Percentiles rank a stretch among this genome's conserved stretches.
These are phyloP conservation scores for Acheta domesticus DNA, from an alignment of 2,888 invertebrate genomes.

Conservation along the genomic window DNA sequence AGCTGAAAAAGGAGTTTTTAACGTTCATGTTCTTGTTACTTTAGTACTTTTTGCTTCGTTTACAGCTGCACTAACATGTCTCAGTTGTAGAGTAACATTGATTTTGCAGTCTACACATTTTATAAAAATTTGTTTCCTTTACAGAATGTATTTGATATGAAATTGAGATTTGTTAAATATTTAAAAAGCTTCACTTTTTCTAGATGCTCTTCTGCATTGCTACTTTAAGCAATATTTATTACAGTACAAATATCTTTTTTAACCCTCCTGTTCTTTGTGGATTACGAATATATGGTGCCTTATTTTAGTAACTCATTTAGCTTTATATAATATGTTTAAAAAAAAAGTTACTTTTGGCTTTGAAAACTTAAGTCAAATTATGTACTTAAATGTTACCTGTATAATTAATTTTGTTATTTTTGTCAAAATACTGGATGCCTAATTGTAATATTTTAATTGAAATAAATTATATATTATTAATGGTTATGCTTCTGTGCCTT, in stretches of 20 bases:
- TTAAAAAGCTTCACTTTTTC: background rate
- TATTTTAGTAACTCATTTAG: background rate
- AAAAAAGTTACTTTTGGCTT: background rate
- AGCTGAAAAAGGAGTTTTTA: background rate
- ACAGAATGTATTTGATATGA: background rate
- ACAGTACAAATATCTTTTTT: constrained; percentile 10
- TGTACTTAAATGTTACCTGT: constrained; percentile 11
- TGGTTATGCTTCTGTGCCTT: background rate
- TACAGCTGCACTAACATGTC: background rate
- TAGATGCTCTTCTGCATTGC: background rate
- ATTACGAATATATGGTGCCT: background rate
- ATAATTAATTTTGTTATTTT: background rate
- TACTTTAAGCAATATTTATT: background rate
- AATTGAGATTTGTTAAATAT: background rate
- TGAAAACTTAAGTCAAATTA: background rate
- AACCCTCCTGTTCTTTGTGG: background rate
- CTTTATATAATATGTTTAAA: background rate
- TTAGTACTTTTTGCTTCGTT: background rate
- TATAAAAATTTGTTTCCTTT: background rate
- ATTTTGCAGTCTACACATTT: background rate
- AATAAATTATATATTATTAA: background rate
- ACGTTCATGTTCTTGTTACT: background rate
- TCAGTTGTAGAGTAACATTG: background rate
- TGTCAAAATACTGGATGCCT: background rate
- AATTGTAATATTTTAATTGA: background rate